Conservation (phyloP, 2,888 invertebrate genomes). For the Pelosia muscerda region DNA sequence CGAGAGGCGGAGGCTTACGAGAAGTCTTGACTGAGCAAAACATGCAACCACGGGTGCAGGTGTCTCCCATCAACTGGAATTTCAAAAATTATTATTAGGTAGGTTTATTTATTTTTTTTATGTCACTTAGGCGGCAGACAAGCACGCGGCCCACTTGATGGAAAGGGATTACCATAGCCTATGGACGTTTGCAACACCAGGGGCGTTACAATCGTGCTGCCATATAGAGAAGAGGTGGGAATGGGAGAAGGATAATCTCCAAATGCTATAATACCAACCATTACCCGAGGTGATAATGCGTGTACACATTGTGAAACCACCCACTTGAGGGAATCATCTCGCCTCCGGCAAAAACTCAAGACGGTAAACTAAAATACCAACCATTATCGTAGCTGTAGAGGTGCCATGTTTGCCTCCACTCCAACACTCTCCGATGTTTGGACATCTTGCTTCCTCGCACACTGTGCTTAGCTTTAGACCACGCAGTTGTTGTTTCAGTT, state of each 20-base stretch:
- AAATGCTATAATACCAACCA: slow-evolving; percentile 87
- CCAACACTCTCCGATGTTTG: slow-evolving; percentile 99
- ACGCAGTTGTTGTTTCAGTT: slow-evolving; percentile 94
- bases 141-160: too few relatives aligned
- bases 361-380: slow-evolving; percentile 62
- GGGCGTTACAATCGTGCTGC: too few relatives aligned
- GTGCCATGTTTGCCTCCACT: slow-evolving; percentile 97
- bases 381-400: slow-evolving; percentile 99
- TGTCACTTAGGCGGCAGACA: too few relatives aligned
- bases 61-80: slow-evolving; percentile 97
- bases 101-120: too few relatives aligned
- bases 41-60: slow-evolving; percentile 98
- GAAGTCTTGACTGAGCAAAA: slow-evolving; percentile 99
- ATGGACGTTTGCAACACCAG: too few relatives aligned
- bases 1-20: slow-evolving; percentile 94
- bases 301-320: too few relatives aligned
- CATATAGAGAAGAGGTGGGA: too few relatives aligned
- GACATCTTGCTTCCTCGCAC: slow-evolving; percentile 99
- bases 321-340: too few relatives aligned
- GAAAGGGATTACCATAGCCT: too few relatives aligned
- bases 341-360: too few relatives aligned
- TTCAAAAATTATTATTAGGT: neutral
- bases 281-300: too few relatives aligned
- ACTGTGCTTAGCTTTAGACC: slow-evolving; percentile 97
- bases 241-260: too few relatives aligned